Base-by-base conservation (phyloP, 2,113 vertebrate species). In the Ondatra zibethicus region DNA sequence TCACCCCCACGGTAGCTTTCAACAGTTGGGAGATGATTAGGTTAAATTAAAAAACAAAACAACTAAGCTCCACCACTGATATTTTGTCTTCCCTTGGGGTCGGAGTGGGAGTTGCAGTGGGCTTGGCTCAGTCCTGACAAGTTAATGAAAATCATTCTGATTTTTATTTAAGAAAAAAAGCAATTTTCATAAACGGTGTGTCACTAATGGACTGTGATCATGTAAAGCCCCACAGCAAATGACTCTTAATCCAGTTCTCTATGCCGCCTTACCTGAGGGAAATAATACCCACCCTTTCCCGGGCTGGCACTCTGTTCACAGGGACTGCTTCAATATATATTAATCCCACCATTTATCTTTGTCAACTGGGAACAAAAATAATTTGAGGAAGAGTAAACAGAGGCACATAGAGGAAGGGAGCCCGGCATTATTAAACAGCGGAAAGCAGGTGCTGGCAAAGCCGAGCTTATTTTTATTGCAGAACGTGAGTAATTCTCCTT, bases 321-420 rank as follows among this genome's bases (percentile, higher is more conserved):
- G 97, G 99, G 99, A 99, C 99, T 99, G 98, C 99, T 99, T 99
- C 99, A 99, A 99, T 99, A 99, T 99, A 99, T 99, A 99, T 99
- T 99, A 99, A 99, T 99, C 99, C 99, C 98, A 98, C 98, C 99
- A 99, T 99, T 99, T 99, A 99, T 99, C 99, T 99, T 99, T 99
- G 99, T 99, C 99, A 99, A 99, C 99, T 98, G 98, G 99, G 98
- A 98, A 99, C 99, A 99, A 98, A 99, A 99, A 99, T 99, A 99
- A 99, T 99, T 99, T 99, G 98, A 97, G 97, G 98, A 98, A 98
- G 99, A 99, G 99, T 99, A 99, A 99, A 99, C 99, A 99, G 99
- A 99, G 98, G 98, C 97, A 97, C 97, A 95, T 65, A 98, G 97
- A 98, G 98, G 98, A 98, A 98, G 97, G 98, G 98, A 98, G 98